Conservation (phyloP, 2,888 invertebrate genomes). For the Argynnis bischoffii region DNA sequence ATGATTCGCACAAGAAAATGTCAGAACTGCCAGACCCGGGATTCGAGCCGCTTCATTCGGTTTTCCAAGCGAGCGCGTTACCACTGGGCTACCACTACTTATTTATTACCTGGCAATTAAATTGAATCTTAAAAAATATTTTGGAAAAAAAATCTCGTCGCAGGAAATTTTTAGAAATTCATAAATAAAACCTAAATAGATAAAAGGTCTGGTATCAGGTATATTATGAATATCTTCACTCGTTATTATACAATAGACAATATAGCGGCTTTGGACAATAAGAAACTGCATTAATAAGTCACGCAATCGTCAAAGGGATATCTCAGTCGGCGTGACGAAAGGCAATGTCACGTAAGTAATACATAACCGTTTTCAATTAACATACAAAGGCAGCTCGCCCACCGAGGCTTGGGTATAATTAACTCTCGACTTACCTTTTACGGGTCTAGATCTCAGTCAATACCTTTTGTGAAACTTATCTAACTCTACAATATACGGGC, state of each 20-base stretch:
- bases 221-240: too few relatives aligned
- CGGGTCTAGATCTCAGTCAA: slow-evolving; percentile 32
- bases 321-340: slow-evolving; percentile 38
- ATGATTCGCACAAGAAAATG: too few relatives aligned
- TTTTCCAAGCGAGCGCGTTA: too few relatives aligned
- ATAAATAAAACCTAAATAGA: too few relatives aligned
- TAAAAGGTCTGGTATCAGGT: too few relatives aligned
- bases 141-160: too few relatives aligned
- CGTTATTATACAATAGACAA: slow-evolving; percentile 1
- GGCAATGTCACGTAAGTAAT: slow-evolving; percentile 40
- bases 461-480: slow-evolving; percentile 31
- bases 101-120: too few relatives aligned
- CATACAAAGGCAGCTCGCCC: slow-evolving; percentile 59
- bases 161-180: too few relatives aligned
- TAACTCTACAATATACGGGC: slow-evolving; percentile 25
- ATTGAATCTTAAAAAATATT: too few relatives aligned
- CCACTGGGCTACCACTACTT: too few relatives aligned
- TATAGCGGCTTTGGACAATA: slow-evolving; percentile 18
- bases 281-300: slow-evolving; percentile 38
- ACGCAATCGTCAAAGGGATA: slow-evolving; percentile 36
- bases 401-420: slow-evolving; percentile 38
- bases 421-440: slow-evolving; percentile 37
- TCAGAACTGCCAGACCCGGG: too few relatives aligned
- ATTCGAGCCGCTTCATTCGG: too few relatives aligned
- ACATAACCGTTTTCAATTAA: slow-evolving; percentile 49